Evolutionary conservation across 2,888 invertebrate genomes (phyloP), one percentile per base, ranked within the genome.

Genomic region (Tanytarsus gracilentus): DNA sequence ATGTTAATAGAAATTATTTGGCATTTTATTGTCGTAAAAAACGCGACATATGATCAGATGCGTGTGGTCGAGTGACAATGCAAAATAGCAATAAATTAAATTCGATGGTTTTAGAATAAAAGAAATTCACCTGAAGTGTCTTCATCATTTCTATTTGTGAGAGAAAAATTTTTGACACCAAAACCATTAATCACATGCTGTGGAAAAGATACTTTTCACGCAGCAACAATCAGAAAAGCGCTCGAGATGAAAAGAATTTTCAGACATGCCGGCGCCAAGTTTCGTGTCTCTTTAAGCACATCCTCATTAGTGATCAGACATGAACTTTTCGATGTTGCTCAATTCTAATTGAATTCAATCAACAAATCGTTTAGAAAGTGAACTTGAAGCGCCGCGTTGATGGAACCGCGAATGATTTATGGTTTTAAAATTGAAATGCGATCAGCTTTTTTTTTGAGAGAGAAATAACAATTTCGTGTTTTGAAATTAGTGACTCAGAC

Each of bases 311-410:
- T 2, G n/a, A 33, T 4, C 4, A 33, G n/a, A 33, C 9, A 33
- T 33, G 2, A 9, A n/a, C 4, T 14, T 14, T 3, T 33, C n/a
- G 23, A 44, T 44, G 23, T 23, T 56, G 55, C 39, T 30, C 16
- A 26, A 7, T 18, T 56, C 48, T 26, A 58, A 58, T 58, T 58
- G 58, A 58, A 58, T 25, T 40, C 36, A 55, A 55, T 58, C 48
- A 48, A 58, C 58, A 58, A 44, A 44, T 33, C 33, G 33, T 33
- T 33, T 33, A 11, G 23, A 44, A 44, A 9, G 44, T 33, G 33
- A 33, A 33, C 33, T n/a, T n/a, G n/a, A n/a, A n/a, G n/a, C n/a
- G n/a, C n/a, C n/a, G n/a, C n/a, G n/a, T 44, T 44, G 44, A 44
- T 23, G 21, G 18, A 9, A 3, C 18, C 44, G 44, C 44, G 44